A percentile compares a stretch with the other conserved stretches of the same genome.
Evolutionary conservation across 2,113 vertebrate genomes (phyloP).

Genomic region (Perca fluviatilis): DNA sequence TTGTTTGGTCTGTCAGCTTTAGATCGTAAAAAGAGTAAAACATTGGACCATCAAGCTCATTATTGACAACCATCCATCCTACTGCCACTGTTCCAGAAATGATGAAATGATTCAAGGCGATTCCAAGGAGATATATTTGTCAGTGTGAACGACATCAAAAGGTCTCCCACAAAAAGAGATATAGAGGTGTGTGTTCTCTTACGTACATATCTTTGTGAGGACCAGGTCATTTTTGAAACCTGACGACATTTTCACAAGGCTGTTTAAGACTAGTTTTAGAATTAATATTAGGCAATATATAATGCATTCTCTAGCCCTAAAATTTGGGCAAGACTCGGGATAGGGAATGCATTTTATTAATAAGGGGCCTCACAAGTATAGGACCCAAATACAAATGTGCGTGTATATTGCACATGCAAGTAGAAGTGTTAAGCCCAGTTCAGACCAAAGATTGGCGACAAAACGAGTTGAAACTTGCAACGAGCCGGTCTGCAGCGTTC

Average conservation of each 20-base stretch:
- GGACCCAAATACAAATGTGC: background rate
- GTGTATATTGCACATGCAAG: background rate
- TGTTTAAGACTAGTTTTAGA: background rate
- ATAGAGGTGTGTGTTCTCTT: background rate
- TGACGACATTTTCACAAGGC: background rate
- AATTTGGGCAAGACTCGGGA: background rate
- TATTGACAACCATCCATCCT: constrained; percentile 45
- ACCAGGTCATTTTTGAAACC: background rate
- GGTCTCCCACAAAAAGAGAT: background rate
- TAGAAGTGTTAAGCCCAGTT: background rate
- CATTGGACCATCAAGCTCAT: constrained; percentile 25
- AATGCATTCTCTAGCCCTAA: background rate
- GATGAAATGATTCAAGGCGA: constrained; percentile 42
- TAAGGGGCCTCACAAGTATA: background rate
- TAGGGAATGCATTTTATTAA: background rate
- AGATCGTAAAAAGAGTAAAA: background rate
- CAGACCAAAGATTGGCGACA: no score
- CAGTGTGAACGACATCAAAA: constrained; percentile 24
- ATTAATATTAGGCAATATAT: background rate
- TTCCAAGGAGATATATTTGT: constrained; percentile 27
- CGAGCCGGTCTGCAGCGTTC: no score
- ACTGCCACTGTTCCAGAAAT: constrained; percentile 34
- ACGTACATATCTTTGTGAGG: background rate
- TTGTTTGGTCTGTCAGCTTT: background rate
- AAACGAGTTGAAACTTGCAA: no score